phyloP scores from a whole-genome alignment of 1,140 invertebrate species.

The Triops cancriformis region DNA sequence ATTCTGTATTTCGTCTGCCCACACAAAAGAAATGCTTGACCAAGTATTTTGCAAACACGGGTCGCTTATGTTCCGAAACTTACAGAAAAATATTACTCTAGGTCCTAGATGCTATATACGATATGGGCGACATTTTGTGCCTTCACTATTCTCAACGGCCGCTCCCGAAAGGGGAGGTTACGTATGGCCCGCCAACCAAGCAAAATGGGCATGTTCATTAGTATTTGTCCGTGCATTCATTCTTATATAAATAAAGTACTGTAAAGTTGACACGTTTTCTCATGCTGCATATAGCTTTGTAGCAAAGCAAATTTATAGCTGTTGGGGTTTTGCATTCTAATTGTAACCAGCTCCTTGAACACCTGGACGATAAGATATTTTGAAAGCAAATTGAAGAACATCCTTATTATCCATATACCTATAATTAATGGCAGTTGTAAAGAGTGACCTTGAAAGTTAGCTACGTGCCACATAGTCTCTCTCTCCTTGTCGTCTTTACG shows the following conservation, averaged over 20 bases:
- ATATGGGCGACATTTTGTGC: constrained; percentile 57
- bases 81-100: constrained; percentile 33
- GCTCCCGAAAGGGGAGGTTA: constrained; percentile 25
- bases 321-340: background rate
- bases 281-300: background rate
- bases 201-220: background rate
- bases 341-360: background rate
- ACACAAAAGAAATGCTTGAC: constrained; percentile 93
- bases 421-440: too few relatives aligned
- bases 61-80: background rate
- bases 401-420: background rate
- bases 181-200: constrained; percentile 21
- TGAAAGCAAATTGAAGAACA: background rate
- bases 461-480: too few relatives aligned
- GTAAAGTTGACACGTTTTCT: background rate
- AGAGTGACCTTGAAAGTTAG: too few relatives aligned
- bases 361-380: background rate
- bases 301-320: background rate
- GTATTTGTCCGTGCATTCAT: background rate
- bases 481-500: too few relatives aligned
- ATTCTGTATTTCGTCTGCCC: constrained; percentile 92
- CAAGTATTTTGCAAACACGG: constrained; percentile 46
- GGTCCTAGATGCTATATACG: constrained; percentile 59
- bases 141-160: constrained; percentile 55
- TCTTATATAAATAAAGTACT: background rate